Evolutionary conservation across 2,888 invertebrate genomes (phyloP).

Genomic region (Hirtodrosophila confusa): DNA sequence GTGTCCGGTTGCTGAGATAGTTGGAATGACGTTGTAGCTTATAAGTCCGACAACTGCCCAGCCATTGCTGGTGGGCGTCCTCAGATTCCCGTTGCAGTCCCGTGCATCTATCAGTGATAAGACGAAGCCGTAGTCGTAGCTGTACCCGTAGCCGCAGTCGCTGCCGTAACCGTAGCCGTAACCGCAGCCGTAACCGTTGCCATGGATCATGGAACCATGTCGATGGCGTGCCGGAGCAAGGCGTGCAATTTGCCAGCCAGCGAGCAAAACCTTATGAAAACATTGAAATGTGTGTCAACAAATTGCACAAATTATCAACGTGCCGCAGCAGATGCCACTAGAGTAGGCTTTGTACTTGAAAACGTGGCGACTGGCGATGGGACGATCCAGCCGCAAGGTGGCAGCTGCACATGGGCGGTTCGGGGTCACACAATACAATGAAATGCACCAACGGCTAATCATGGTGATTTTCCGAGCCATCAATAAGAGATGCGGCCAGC

Average conservation of each 20-base stretch:
- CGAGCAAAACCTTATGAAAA: conserved; percentile 8
- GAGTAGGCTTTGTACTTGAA: conserved; percentile 21
- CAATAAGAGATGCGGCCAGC: conserved; percentile 19
- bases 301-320: conserved; percentile 63
- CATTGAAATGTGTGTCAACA: conserved; percentile 73
- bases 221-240: conserved; percentile 55
- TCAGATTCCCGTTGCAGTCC: conserved; percentile 29
- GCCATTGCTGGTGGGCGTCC: conserved; percentile 47
- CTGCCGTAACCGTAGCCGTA: conserved; percentile 15
- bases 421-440: conserved; percentile 16
- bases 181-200: conserved; percentile 8
- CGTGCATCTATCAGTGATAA: conserved; percentile 7
- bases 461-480: conserved; percentile 19
- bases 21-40: conserved; percentile 9
- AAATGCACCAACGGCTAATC: conserved; percentile 13
- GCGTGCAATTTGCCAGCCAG: conserved; percentile 37
- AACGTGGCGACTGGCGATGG: conserved; percentile 2
- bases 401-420: conserved; percentile 5
- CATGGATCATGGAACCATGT: conserved; percentile 36
- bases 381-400: conserved; percentile 2
- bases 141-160: conserved; percentile 12
- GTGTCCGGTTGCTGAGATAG: no score
- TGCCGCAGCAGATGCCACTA: no score
- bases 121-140: conserved; percentile 6
- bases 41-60: conserved; percentile 5